phyloP scores from a whole-genome alignment of 2,797 vertebrate genomes.

The Cuculus canorus region DNA sequence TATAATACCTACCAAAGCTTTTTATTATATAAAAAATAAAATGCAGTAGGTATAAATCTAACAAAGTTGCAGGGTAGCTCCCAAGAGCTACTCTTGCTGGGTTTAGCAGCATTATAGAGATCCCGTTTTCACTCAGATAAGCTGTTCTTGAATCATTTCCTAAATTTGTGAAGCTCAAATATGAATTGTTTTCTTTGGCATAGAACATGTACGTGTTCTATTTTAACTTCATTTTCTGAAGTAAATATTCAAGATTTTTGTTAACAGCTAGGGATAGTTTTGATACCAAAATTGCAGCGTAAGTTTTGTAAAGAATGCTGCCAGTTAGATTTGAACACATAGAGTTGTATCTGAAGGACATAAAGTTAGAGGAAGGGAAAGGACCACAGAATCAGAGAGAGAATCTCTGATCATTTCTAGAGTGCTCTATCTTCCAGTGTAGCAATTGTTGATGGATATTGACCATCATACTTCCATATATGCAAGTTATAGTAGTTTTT shows the following conservation, averaged over 20 bases:
- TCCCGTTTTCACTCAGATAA: conserved; percentile 19
- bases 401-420: not conserved
- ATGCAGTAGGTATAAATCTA: not conserved
- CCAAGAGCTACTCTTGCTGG: not conserved
- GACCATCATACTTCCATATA: not conserved
- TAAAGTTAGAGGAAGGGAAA: not conserved
- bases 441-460: not conserved
- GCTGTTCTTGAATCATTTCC: conserved; percentile 16
- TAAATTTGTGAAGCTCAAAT: not conserved
- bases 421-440: not conserved
- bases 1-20: not conserved
- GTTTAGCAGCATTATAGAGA: conserved; percentile 3
- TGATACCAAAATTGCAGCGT: not conserved
- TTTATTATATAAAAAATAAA: not conserved
- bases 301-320: not conserved
- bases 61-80: not conserved
- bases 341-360: not conserved
- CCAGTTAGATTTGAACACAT: not conserved
- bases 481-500: not conserved
- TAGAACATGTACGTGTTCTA: not conserved
- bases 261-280: not conserved
- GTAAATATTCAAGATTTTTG: not conserved
- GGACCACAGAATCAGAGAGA: not conserved
- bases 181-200: conserved; percentile 21
- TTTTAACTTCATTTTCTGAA: not conserved